Percentiles rank a stretch among this genome's conserved stretches.
phyloP scores from a whole-genome alignment of 1,140 invertebrate species.

The Limonius californicus region DNA sequence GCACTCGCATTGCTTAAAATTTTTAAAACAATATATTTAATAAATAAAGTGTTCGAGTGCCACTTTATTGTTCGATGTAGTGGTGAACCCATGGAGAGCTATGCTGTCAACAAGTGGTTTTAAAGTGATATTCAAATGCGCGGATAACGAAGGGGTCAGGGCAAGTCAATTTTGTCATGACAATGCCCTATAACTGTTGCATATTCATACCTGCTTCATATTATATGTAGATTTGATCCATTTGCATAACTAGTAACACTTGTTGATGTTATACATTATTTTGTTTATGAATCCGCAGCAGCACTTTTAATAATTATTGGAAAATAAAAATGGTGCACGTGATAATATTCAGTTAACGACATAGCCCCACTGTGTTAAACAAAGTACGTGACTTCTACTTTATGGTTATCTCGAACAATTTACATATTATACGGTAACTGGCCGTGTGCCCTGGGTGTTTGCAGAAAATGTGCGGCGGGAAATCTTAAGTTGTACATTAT shows the following conservation, averaged over 20 bases:
- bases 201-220: constrained; percentile 33
- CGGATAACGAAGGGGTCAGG: constrained; percentile 30
- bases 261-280: constrained; percentile 7
- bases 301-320: too few relatives aligned
- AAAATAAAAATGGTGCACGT: too few relatives aligned
- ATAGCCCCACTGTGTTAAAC: too few relatives aligned
- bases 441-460: too few relatives aligned
- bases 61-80: neutral
- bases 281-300: too few relatives aligned
- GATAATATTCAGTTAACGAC: too few relatives aligned
- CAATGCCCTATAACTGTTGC: constrained; percentile 23
- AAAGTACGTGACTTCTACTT: too few relatives aligned
- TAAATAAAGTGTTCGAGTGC: too few relatives aligned
- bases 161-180: constrained; percentile 26
- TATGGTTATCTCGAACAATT: too few relatives aligned
- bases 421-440: too few relatives aligned
- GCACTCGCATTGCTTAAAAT: neutral
- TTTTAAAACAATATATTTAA: neutral
- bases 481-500: too few relatives aligned
- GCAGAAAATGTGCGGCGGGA: too few relatives aligned
- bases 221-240: constrained; percentile 31
- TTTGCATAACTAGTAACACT: constrained; percentile 16
- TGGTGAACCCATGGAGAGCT: neutral
- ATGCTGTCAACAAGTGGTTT: constrained; percentile 1
- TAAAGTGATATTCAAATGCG: constrained; percentile 26